phyloP scores from a whole-genome alignment of 1,140 invertebrate species.

The Pogonus chalceus region DNA sequence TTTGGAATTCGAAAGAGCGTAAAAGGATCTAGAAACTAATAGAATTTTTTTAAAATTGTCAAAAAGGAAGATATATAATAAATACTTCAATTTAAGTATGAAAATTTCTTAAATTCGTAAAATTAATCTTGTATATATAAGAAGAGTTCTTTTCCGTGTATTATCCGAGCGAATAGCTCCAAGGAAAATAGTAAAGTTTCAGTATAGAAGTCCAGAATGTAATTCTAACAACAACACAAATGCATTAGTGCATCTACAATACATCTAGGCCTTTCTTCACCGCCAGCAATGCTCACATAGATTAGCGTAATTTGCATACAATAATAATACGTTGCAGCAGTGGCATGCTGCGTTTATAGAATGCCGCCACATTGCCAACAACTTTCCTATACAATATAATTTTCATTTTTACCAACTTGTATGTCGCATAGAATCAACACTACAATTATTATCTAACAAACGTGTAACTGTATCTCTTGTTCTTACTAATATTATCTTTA shows the following conservation, averaged over 20 bases:
- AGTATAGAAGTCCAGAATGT: too few relatives aligned
- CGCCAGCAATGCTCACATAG: conserved; percentile 4
- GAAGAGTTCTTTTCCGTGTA: background rate
- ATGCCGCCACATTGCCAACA: background rate
- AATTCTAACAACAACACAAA: background rate
- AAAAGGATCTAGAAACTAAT: background rate
- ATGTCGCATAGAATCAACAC: background rate
- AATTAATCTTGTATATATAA: background rate
- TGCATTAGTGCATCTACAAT: background rate
- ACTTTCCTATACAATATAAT: conserved; percentile 4
- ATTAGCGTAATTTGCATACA: conserved; percentile 6
- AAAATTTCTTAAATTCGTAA: background rate
- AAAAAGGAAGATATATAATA: background rate
- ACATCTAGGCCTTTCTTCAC: conserved; percentile 1
- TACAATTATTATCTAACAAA: background rate
- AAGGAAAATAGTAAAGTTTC: background rate
- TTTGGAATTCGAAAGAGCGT: background rate
- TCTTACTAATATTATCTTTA: conserved; percentile 17
- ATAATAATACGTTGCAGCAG: conserved; percentile 1
- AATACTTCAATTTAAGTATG: background rate
- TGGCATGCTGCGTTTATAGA: background rate
- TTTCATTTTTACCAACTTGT: background rate
- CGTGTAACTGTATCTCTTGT: conserved; percentile 6
- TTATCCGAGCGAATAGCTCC: background rate
- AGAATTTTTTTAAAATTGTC: background rate